These are phyloP conservation scores for Poecilia picta DNA, from an alignment of 2,797 vertebrate species.

Conservation along the genomic window DNA sequence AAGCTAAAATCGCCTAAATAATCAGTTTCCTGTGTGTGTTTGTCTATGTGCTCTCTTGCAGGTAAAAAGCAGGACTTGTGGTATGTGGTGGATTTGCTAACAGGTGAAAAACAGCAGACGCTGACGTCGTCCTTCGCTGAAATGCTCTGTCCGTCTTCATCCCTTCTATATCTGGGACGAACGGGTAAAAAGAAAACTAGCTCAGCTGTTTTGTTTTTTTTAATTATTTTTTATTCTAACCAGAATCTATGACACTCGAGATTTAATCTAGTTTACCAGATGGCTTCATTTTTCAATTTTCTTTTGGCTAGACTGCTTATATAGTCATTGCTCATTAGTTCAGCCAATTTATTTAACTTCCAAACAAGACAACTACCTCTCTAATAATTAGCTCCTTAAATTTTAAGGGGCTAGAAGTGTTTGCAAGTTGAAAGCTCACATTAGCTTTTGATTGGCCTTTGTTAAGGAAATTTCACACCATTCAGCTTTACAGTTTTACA, in stretches of 20 bases:
- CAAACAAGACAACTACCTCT: not conserved
- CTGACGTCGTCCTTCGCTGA: slow-evolving; percentile 95
- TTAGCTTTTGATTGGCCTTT: slow-evolving; percentile 7
- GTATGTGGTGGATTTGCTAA: slow-evolving; percentile 95
- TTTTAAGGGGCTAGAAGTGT: not conserved
- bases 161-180: slow-evolving; percentile 94
- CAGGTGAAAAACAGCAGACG: slow-evolving; percentile 97
- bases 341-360: not conserved
- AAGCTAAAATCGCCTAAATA: not conserved
- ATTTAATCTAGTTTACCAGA: slow-evolving; percentile 1
- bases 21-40: slow-evolving; percentile 4
- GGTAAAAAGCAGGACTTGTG: slow-evolving; percentile 99
- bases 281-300: not conserved
- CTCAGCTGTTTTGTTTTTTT: not conserved
- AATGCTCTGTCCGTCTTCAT: slow-evolving; percentile 92
- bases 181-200: slow-evolving; percentile 76
- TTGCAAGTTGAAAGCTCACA: slow-evolving; percentile 8
- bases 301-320: slow-evolving; percentile 14
- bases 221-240: not conserved
- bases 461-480: slow-evolving; percentile 12
- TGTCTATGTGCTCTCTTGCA: slow-evolving; percentile 56
- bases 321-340: slow-evolving; percentile 15
- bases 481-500: slow-evolving; percentile 6
- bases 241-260: not conserved
- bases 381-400: not conserved